Evolutionary conservation across 2,113 vertebrate genomes (phyloP), one percentile per base, ranked within the genome.

Genomic region (Vicugna pacos): DNA sequence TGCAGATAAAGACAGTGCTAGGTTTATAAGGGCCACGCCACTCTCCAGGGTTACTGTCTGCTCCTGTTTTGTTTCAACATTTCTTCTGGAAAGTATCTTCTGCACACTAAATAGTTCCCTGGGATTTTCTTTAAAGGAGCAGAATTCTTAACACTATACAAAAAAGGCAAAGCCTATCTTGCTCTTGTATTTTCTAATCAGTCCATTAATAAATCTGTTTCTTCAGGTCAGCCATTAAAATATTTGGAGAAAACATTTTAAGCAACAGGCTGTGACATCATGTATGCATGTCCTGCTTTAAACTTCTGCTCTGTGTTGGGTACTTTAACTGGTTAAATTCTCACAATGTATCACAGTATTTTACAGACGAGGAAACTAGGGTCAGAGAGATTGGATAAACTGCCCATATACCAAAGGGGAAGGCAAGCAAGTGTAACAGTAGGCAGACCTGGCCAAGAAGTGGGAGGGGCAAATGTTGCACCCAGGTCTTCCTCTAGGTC

Each of bases 211-310:
- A 4, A 67, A 69, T 46, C 19, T 80, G 30, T 52, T 90, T 93
- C 75, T 72, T 54, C 2, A 48, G 65, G 58, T 50, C 38, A 48
- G 64, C 17, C 56, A 54, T 48, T 72, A 52, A 85, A 75, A 94
- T 8, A 60, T 46, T 86, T 13, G 79, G 76, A 48, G 52, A 42
- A 76, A 93, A 67, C 0, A 16, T 84, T 90, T 85, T 48, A 92
- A 86, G 64, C 56, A 48, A 72, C 6, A 24, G 38, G 64, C 4
- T 15, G 3, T 15, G n/a, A 54, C 2, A 2, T 60, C 20, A 50
- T 0, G 1, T 24, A n/a, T 0, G 2, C 0, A 13, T 12, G 6
- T 24, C 9, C 4, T 56, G 19, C 2, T 58, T 58, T 54, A 58
- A 92, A 26, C n/a, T 67, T 73, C 42, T 60, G 24, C 38, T 48